Evolutionary conservation across 2,113 vertebrate species (phyloP), one percentile per base, ranked within the genome.

Genomic region (Corythoichthys intestinalis): DNA sequence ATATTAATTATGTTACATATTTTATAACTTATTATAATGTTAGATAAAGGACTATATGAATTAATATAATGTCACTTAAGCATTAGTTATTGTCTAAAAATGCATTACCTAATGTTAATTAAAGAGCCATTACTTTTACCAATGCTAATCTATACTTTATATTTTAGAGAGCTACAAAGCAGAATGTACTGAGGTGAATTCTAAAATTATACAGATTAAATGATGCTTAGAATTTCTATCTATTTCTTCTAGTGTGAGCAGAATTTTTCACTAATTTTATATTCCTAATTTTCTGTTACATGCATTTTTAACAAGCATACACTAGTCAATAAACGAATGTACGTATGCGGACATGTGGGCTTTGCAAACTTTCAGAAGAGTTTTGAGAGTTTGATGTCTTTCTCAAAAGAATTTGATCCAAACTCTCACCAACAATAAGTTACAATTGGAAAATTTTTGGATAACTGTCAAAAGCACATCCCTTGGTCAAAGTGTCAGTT

Each of bases 141-240:
- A 28, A 28, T 28, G 20, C 20, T 28, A 28, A 87, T 89, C 47
- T 81, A 66, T 71, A 74, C 59, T 39, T 75, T 65, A 0, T 9
- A 44, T 50, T 63, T 14, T 34, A 44, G 46, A 66, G 50, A 28
- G 41, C 6, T 9, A 9, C 50, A 53, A n/a, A 53, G 3, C n/a
- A 49, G 6, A 53, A 7, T 7, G 9, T 9, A 53, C 50, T 0
- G 20, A 20, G 50, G 20, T n/a, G 2, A 53, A 53, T 9, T n/a
- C 50, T 20, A 20, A 53, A n/a, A n/a, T 53, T 53, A n/a, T 2
- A 2, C 15, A n/a, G 0, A 50, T 17, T 15, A 50, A 2, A 4
- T 17, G 49, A 15, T 17, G 49, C 8, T 47, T 7, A 10, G 46
- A 47, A 47, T 47, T 47, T 47, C 2, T 47, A 47, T 47, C 11